Conservation (phyloP, 2,797 vertebrate species). For the Falco naumanni region DNA sequence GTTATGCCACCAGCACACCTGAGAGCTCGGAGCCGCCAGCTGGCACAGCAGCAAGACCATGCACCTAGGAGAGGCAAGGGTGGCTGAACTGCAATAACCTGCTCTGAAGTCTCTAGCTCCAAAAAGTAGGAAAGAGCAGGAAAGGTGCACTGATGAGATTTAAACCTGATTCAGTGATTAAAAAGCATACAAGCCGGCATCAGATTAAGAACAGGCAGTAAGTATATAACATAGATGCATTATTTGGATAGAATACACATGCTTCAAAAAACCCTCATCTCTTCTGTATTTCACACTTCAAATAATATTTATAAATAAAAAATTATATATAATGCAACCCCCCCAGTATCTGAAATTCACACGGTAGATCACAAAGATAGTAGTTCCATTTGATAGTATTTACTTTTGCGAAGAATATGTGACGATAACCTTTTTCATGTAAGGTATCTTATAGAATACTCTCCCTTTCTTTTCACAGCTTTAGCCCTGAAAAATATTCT, state of each 20-base stretch:
- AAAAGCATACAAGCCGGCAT: not conserved
- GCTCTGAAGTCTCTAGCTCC: not conserved
- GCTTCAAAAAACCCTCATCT: not conserved
- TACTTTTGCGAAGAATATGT: not conserved
- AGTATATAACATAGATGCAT: accelerated
- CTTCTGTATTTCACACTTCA: not conserved
- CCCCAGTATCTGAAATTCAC: not conserved
- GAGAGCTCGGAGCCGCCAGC: not conserved
- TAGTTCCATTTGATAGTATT: not conserved
- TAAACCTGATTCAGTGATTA: not conserved
- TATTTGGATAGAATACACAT: not conserved
- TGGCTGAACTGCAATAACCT: not conserved
- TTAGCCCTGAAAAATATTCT: not conserved
- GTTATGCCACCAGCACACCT: accelerated
- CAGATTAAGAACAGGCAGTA: not conserved
- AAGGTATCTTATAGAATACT: not conserved
- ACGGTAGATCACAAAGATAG: not conserved
- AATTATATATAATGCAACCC: not conserved
- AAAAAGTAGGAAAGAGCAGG: not conserved
- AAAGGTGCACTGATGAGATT: not conserved
- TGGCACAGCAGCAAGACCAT: not conserved
- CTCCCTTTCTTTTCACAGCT: not conserved
- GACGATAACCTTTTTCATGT: not conserved
- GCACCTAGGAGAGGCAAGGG: not conserved
- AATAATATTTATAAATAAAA: not conserved